These are phyloP conservation scores for Calyptomena viridis DNA, from an alignment of 2,113 vertebrate species.

Conservation along the genomic window DNA sequence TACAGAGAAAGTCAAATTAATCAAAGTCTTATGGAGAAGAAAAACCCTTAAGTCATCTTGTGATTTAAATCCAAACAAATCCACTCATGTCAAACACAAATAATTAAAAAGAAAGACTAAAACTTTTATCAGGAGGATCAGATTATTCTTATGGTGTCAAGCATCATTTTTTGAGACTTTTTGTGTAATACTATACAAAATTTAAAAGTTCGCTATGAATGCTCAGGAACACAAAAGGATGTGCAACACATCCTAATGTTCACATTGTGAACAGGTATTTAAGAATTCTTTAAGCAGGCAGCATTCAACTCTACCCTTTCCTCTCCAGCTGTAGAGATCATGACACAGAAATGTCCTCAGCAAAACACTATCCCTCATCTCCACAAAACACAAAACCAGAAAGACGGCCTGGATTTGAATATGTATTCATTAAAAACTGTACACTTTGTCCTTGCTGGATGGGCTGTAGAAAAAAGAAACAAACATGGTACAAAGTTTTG, in stretches of 20 bases:
- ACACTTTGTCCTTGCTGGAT: neutral
- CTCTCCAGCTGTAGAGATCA: neutral
- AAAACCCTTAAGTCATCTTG: neutral
- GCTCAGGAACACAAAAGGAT: neutral
- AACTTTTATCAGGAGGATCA: neutral
- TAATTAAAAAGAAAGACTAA: neutral
- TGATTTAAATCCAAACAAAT: neutral
- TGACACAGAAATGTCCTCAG: neutral
- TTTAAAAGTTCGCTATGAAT: neutral
- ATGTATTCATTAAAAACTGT: neutral
- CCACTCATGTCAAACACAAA: neutral
- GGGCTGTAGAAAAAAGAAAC: neutral
- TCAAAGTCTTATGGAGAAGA: neutral
- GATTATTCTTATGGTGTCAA: neutral
- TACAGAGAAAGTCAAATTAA: neutral
- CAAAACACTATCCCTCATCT: rapidly evolving
- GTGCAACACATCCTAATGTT: rapidly evolving
- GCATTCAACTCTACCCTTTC: neutral
- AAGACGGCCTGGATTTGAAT: rapidly evolving
- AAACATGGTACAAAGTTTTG: neutral
- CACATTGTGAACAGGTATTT: neutral
- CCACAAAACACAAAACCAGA: neutral
- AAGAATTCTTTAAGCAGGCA: neutral
- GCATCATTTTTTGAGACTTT: neutral
- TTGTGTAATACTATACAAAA: neutral